Base-by-base conservation (phyloP, 1,140 invertebrate genomes). In the Aphelinus certus region DNA sequence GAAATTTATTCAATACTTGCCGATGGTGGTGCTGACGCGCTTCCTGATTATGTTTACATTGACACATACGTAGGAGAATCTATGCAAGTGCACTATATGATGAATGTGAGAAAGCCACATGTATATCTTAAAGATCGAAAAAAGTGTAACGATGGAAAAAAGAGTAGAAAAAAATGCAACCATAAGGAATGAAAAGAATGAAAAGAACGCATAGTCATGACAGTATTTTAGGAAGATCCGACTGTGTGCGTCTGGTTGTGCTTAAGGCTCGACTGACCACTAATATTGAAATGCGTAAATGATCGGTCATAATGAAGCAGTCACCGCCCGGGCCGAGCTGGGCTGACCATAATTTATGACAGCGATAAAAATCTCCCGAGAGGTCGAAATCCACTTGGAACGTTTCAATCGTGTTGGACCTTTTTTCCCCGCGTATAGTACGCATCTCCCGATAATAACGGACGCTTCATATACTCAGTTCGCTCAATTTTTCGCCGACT, bases 271-370 rank as follows among this genome's bases (percentile, higher is more conserved):
- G 26, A 26, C 10, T 6, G 61, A 43, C 7, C 63, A 53, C 43
- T 73, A 49, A 65, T 72, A 66, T 73, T 66, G 48, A 60, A 73
- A 73, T 73, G 49, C 45, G 43, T 60, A 60, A 66, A 73, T 26
- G 63, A 10, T 73, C 9, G 9, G 9, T 47, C 10, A 68, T 67
- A 73, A 73, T 68, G 64, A 73, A 73, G 72, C 45, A 42, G 65
- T 65, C 57, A 68, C 1, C 48, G 53, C 9, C 53, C 49, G 48
- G n/a, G 4, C n/a, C 61, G n/a, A 47, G n/a, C 51, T 7, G 43
- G 9, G 42, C 1, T 43, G 4, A 0, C 26, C 43, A 55, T 73
- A 73, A 73, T 73, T 73, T 73, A 73, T 55, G 45, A 10, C 48
- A 47, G 72, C 67, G 67, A 62, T 61, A 55, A 67, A 72, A 64